Conservation (phyloP, 2,113 vertebrate species). For the Eclectus roratus region DNA sequence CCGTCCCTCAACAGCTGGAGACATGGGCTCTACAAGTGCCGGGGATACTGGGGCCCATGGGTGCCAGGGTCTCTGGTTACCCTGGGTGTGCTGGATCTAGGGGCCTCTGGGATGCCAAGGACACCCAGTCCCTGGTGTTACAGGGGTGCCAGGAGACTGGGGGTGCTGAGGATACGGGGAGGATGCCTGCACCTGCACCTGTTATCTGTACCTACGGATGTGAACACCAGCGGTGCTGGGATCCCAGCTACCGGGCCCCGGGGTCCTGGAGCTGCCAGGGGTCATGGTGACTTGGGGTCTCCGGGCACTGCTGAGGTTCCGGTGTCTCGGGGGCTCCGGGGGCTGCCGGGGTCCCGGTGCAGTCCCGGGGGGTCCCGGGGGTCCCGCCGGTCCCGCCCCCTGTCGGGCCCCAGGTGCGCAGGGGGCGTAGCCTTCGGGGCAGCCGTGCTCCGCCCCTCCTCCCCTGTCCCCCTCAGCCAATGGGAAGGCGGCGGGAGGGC, state of each 20-base stretch:
- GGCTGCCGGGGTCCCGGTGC: neutral
- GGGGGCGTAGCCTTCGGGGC: neutral
- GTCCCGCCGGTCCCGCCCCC: neutral
- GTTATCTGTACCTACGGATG: neutral
- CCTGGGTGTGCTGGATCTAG: neutral
- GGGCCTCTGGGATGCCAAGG: neutral
- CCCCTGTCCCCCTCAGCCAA: neutral
- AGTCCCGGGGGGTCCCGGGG: neutral
- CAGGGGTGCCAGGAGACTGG: too few species aligned
- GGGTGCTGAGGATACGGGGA: neutral
- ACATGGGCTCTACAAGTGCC: neutral
- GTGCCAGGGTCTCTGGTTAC: neutral
- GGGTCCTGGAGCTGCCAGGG: neutral
- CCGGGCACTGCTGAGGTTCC: neutral
- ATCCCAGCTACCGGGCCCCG: too few species aligned
- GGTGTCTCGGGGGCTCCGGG: neutral
- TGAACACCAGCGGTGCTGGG: neutral
- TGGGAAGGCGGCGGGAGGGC: neutral
- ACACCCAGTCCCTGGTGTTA: neutral
- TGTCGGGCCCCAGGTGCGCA: neutral
- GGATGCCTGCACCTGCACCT: neutral
- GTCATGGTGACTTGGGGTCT: neutral
- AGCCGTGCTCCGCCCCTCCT: neutral
- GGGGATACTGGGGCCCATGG: neutral
- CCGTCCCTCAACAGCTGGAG: accelerated